Evolutionary conservation across 2,797 vertebrate species (phyloP).

Genomic region (Hydrophis major): DNA sequence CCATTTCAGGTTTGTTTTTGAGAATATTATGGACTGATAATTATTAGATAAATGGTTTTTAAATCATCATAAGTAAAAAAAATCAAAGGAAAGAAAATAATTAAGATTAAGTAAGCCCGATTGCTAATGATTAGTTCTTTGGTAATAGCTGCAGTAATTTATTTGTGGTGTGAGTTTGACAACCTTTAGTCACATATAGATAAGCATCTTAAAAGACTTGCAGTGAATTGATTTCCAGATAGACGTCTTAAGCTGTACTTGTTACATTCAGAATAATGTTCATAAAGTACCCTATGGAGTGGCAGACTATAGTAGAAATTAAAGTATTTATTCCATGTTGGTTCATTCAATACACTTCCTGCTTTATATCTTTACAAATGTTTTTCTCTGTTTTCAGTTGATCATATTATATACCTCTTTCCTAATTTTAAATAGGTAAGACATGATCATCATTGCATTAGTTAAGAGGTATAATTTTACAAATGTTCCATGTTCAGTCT

Average conservation of each 20-base stretch:
- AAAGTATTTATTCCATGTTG: neutral
- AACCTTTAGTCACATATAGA: neutral
- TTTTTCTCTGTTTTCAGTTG: neutral
- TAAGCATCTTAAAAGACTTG: neutral
- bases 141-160: neutral
- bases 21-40: neutral
- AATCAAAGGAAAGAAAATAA: neutral
- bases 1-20: neutral
- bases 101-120: neutral
- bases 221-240: neutral
- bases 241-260: neutral
- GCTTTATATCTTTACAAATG: neutral
- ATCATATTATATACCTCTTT: neutral
- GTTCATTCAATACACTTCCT: neutral
- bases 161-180: neutral
- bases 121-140: neutral
- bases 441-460: neutral
- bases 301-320: neutral
- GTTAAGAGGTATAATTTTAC: constrained; percentile 8
- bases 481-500: constrained; percentile 71
- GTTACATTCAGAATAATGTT: neutral
- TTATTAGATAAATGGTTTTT: neutral
- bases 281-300: neutral
- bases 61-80: neutral
- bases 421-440: neutral